Conservation (phyloP, 2,888 invertebrate genomes). For the Sialis fuliginosa region DNA sequence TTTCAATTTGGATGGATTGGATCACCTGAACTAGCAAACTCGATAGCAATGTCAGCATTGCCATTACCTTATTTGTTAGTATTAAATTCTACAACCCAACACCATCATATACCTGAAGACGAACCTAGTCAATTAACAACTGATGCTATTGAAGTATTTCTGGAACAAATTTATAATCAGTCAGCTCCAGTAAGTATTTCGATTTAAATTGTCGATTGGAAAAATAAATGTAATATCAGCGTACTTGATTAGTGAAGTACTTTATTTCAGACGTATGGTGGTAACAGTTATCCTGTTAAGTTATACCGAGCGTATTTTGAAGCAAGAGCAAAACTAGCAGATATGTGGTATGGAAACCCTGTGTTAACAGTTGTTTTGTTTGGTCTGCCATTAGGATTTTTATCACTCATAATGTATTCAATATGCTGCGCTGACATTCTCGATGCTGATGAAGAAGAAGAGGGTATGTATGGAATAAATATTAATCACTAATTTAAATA, state of each 20-base stretch:
- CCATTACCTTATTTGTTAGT: conserved; percentile 75
- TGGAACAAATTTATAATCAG: conserved; percentile 61
- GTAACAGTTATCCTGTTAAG: conserved; percentile 58
- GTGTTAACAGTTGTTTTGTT: conserved; percentile 85
- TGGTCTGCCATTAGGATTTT: conserved; percentile 83
- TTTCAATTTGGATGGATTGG: conserved; percentile 96
- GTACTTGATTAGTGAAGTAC: not conserved
- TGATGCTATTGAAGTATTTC: conserved; percentile 55
- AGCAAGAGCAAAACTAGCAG: conserved; percentile 54
- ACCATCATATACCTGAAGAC: conserved; percentile 81
- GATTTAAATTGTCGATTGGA: not conserved
- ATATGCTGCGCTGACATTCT: conserved; percentile 92
- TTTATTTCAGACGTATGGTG: conserved; percentile 57
- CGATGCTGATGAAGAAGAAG: conserved; percentile 74
- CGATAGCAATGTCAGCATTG: conserved; percentile 76
- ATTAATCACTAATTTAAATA: not conserved
- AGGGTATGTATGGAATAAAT: conserved; percentile 18
- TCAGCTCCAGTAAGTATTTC: conserved; percentile 46
- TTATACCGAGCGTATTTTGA: conserved; percentile 72
- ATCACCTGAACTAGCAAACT: conserved; percentile 76
- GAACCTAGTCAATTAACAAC: conserved; percentile 66
- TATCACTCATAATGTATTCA: conserved; percentile 87
- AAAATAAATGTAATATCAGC: not conserved
- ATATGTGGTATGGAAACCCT: conserved; percentile 88
- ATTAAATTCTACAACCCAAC: conserved; percentile 79